Conservation (phyloP, 2,113 vertebrate species). For the Myiagra hebetior region DNA sequence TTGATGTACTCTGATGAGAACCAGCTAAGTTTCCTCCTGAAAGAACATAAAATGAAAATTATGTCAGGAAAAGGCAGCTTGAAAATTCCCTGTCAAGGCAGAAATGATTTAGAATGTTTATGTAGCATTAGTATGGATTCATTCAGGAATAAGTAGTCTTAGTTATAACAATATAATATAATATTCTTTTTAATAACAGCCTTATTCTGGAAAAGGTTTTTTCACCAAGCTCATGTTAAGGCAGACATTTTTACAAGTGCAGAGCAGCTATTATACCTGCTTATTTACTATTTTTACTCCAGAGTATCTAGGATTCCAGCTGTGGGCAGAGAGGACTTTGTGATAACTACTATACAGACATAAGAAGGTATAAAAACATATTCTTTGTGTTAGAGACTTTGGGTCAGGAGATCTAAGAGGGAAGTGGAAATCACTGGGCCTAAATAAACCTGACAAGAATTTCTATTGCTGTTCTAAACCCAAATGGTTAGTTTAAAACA, state of each 20-base stretch:
- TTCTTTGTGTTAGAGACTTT: background rate
- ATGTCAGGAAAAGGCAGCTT: background rate
- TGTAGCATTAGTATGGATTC: background rate
- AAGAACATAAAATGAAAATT: slow-evolving; percentile 6
- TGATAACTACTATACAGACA: background rate
- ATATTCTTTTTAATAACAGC: background rate
- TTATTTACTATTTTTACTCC: background rate
- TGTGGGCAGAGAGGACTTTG: background rate
- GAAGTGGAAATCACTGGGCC: background rate
- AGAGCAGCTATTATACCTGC: background rate
- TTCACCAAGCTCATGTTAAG: background rate
- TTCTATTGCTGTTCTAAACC: background rate
- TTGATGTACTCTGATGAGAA: background rate
- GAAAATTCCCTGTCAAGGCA: background rate
- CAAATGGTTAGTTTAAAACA: background rate
- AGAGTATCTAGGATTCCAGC: background rate
- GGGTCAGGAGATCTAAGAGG: background rate
- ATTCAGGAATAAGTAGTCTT: background rate
- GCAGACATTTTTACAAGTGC: background rate
- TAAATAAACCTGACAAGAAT: background rate
- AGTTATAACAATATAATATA: background rate
- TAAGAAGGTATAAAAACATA: background rate
- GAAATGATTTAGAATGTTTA: background rate
- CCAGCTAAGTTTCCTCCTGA: background rate
- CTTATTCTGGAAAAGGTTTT: background rate